phyloP scores from a whole-genome alignment of 2,888 invertebrate species.

The Spialia ferax region DNA sequence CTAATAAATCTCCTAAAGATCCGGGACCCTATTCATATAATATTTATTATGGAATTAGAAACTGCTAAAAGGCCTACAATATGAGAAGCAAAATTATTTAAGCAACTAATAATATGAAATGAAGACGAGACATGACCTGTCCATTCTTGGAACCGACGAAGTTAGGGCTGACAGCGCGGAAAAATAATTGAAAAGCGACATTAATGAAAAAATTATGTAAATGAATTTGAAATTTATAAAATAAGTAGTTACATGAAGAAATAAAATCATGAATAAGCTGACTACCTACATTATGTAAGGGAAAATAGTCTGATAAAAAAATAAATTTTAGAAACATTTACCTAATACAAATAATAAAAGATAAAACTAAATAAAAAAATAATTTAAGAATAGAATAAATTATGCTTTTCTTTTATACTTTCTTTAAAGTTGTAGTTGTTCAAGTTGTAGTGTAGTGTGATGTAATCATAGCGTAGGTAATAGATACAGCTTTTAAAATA shows the following conservation, averaged over 20 bases:
- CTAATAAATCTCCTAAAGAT: background rate
- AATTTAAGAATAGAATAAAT: no score
- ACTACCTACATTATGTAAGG: no score
- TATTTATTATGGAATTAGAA: background rate
- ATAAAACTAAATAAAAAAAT: no score
- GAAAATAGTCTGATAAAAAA: no score
- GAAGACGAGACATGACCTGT: constrained; percentile 49
- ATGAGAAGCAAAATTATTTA: constrained; percentile 14
- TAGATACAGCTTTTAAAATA: background rate
- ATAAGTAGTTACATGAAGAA: background rate
- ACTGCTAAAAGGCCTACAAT: background rate
- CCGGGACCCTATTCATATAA: background rate
- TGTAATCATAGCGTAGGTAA: no score
- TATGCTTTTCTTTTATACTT: no score
- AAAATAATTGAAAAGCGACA: background rate
- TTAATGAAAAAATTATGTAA: background rate
- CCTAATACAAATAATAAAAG: no score
- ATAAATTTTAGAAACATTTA: no score
- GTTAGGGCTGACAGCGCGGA: constrained; percentile 23
- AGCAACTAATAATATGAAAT: constrained; percentile 29
- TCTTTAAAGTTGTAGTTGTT: no score
- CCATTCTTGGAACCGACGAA: constrained; percentile 56
- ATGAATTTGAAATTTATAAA: background rate
- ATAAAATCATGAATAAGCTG: no score
- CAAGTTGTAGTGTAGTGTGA: no score